Base-by-base conservation (phyloP, 2,888 invertebrate genomes). In the Meteorus cinctellus region DNA sequence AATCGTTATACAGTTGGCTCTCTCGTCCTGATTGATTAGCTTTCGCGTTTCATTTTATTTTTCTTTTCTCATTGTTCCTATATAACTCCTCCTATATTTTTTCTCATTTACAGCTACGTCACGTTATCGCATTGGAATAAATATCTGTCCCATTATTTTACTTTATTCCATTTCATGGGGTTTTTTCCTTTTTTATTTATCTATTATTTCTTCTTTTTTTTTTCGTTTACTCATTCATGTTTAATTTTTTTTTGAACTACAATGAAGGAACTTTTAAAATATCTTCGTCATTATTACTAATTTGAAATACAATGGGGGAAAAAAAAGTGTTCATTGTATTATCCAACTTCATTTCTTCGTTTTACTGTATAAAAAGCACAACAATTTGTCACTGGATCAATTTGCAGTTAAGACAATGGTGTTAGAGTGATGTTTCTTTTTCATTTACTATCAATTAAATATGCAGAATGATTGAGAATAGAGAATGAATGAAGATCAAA, bases 1-100 rank as follows among this genome's bases (percentile, higher is more conserved):
- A 72, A 65, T 72, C 70, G 75, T 75, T 68, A 72, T 68, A 65
- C 77, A 19, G 16, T 65, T 41, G 65, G 72, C 72, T 74, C 77
- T 66, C 59, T 72, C 75, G 72, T 62, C 67, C 78, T 80, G 80
- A 80, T 80, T 80, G 80, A 80, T 80, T 77, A 77, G 79, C 79
- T 78, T 77, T 72, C 75, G 14, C 48, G 41, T 72, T 71, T 72
- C 75, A 19, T 74, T 45, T 63, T 59, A 69, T 72, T 59, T 68
- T 71, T 24, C 55, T 55, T n/a, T 48, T 27, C 62, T 68, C 55
- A 36, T 69, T 74, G 29, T 55, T 62, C 34, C 45, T 19, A n/a
- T 65, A 8, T 36, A 16, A 65, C 24, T 10, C 36, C 65, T 16
- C 12, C n/a, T 65, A 10, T 41, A 41, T 41, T 65, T 65, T 65